Evolutionary conservation across 2,113 vertebrate genomes (phyloP).

Genomic region (Sclerurus mexicanus): DNA sequence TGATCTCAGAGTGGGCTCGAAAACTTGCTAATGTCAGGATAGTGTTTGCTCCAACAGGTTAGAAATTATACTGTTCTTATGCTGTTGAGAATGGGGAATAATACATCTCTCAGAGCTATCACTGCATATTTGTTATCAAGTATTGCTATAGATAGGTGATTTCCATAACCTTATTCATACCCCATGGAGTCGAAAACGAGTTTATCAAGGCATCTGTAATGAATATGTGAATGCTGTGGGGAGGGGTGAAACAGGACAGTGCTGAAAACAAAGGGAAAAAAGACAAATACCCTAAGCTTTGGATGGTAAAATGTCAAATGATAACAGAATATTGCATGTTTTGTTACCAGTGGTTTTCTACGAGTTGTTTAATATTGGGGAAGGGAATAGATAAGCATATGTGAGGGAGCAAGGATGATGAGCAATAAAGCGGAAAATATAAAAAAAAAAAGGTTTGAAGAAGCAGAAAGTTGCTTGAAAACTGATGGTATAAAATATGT

Average conservation of each 20-base stretch:
- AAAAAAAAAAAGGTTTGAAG: neutral
- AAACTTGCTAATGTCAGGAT: neutral
- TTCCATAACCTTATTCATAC: slow-evolving; percentile 47
- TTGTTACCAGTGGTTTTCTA: slow-evolving; percentile 27
- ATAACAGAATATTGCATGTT: slow-evolving; percentile 41
- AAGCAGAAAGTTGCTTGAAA: slow-evolving; percentile 1
- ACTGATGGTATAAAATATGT: neutral
- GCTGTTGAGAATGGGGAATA: slow-evolving; percentile 1
- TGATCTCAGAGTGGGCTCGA: neutral
- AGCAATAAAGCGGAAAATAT: neutral
- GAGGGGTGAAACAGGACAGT: neutral
- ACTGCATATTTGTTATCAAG: slow-evolving; percentile 36
- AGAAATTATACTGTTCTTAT: neutral
- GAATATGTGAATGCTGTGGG: neutral
- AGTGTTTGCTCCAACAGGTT: neutral
- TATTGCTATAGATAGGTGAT: slow-evolving; percentile 37
- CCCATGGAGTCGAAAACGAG: slow-evolving; percentile 11
- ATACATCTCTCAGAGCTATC: slow-evolving; percentile 26
- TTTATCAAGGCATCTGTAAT: slow-evolving; percentile 53
- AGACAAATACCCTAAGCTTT: neutral
- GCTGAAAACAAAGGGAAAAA: slow-evolving; percentile 27
- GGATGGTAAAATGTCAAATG: slow-evolving; percentile 26
- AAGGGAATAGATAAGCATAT: slow-evolving; percentile 14
- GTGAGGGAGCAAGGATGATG: neutral
- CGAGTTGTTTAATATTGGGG: neutral